phyloP scores from a whole-genome alignment of 2,113 vertebrate genomes.

The Bos indicus region DNA sequence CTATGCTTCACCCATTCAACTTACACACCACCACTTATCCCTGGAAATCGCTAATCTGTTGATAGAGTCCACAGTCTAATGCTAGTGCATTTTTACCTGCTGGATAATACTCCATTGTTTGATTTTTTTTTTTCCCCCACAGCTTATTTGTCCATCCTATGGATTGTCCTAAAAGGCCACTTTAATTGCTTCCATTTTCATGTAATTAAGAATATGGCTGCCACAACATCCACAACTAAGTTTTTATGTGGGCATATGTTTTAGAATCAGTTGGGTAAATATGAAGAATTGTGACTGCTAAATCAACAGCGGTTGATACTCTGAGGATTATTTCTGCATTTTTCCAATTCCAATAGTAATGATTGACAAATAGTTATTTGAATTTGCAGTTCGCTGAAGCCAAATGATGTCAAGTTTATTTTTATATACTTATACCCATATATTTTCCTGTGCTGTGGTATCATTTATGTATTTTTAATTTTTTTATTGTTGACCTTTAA shows the following conservation, averaged over 20 bases:
- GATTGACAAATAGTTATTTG: neutral
- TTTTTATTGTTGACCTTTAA: neutral
- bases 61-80: neutral
- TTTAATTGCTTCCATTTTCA: neutral
- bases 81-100: neutral
- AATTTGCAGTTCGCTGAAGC: neutral
- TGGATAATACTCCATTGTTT: neutral
- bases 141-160: neutral
- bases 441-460: neutral
- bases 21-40: neutral
- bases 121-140: neutral
- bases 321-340: neutral
- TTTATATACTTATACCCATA: neutral
- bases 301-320: neutral
- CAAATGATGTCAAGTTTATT: neutral
- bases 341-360: neutral
- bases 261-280: neutral
- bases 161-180: neutral
- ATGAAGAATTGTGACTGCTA: neutral
- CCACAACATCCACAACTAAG: neutral
- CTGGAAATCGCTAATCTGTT: neutral
- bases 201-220: neutral
- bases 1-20: neutral
- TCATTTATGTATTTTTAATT: neutral
- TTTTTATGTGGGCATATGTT: neutral